Percentiles rank a stretch among this genome's conserved stretches.
These are phyloP conservation scores for Agrypnus murinus DNA, from an alignment of 2,888 invertebrate species.

Conservation along the genomic window DNA sequence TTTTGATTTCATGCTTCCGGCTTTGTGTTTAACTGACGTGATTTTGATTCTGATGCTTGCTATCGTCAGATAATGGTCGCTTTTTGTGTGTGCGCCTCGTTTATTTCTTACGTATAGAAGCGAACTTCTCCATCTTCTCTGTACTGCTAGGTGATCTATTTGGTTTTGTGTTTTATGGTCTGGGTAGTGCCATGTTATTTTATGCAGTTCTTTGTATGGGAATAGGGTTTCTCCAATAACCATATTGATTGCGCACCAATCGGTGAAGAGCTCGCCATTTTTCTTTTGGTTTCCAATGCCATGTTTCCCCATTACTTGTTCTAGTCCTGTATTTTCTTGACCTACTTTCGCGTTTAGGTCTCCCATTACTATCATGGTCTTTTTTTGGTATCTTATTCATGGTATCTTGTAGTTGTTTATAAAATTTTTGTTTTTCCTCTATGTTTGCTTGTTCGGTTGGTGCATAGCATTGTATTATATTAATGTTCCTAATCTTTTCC, in stretches of 20 bases:
- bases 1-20: no score
- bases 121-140: no score
- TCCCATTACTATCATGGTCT: no score
- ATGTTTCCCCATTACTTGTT: constrained; percentile 7
- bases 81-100: no score
- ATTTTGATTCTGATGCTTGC: no score
- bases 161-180: neutral
- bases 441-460: constrained; percentile 1
- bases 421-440: constrained; percentile 1
- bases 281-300: no score
- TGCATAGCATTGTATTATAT: neutral
- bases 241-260: neutral
- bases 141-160: no score
- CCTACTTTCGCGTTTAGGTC: no score
- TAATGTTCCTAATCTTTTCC: neutral
- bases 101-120: no score
- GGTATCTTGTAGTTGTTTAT: constrained; percentile 4
- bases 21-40: no score
- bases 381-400: neutral
- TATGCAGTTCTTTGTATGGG: neutral
- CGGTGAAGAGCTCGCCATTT: neutral
- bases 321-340: no score
- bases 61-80: no score
- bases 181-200: neutral
- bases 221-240: constrained; percentile 4